Percentiles rank a stretch among this genome's conserved stretches.
Conservation (phyloP, 2,888 invertebrate genomes). For the Junonia oenone region DNA sequence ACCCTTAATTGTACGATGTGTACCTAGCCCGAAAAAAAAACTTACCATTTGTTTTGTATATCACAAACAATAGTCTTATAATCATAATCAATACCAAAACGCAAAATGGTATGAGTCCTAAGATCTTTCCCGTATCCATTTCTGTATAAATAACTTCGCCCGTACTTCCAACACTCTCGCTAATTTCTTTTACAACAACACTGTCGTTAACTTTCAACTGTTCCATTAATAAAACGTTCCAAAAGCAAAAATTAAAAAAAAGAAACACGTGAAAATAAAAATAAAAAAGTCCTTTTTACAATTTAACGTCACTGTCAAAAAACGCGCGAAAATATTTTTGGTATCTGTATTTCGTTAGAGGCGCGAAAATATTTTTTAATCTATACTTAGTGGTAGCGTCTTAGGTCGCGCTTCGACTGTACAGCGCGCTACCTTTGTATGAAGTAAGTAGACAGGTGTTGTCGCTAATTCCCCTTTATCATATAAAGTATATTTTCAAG, state of each 20-base stretch:
- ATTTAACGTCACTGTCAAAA: background rate
- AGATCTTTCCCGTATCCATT: constrained; percentile 20
- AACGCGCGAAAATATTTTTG: background rate
- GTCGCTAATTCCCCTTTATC: constrained; percentile 11
- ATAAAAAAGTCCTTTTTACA: background rate
- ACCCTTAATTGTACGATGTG: no score
- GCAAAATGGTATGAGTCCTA: constrained; percentile 51
- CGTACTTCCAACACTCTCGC: background rate
- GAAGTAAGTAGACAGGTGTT: background rate
- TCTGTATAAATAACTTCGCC: background rate
- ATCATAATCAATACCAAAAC: constrained; percentile 51
- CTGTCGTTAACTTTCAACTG: constrained; percentile 6
- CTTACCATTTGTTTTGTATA: constrained; percentile 44
- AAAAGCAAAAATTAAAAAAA: background rate
- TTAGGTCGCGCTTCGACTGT: constrained; percentile 16
- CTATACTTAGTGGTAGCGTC: constrained; percentile 6
- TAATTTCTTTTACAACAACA: constrained; percentile 8
- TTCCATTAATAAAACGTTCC: constrained; percentile 10
- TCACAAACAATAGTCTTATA: constrained; percentile 51
- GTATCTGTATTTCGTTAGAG: no score
- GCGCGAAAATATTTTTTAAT: background rate
- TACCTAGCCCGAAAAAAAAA: no score
- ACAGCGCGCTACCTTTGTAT: background rate
- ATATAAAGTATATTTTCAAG: constrained; percentile 9
- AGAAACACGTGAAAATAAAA: background rate